These are phyloP conservation scores for zebrafish (Danio rerio) DNA, from an alignment of 2,113 vertebrate genomes.

Conservation along the genomic window DNA sequence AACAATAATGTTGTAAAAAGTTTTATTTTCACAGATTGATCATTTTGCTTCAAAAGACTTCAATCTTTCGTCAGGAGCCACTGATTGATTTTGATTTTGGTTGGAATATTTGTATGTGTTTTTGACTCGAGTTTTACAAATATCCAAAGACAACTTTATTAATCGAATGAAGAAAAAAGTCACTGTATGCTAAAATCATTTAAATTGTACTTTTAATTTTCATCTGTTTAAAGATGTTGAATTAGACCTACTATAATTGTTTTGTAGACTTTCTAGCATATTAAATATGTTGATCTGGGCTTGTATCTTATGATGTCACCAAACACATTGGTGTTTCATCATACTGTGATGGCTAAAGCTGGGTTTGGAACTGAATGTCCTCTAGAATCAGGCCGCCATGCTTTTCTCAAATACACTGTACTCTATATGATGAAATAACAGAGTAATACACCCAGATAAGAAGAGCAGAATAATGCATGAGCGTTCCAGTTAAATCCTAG, in stretches of 20 bases:
- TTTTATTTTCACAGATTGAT: too few species aligned
- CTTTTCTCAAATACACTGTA: constrained; percentile 20
- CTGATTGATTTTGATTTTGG: too few species aligned
- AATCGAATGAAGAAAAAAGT: too few species aligned
- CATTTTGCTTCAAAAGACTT: too few species aligned
- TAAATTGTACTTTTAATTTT: background rate
- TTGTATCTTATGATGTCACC: background rate
- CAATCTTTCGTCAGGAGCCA: too few species aligned
- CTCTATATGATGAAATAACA: constrained; percentile 52
- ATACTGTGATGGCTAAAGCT: background rate
- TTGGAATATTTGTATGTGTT: too few species aligned
- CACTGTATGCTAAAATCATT: too few species aligned
- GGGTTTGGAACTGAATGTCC: background rate
- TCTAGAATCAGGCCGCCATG: constrained; percentile 14
- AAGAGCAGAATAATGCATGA: constrained; percentile 12
- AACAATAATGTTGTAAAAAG: too few species aligned
- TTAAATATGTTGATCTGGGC: background rate
- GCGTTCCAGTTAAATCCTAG: background rate
- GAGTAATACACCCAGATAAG: constrained; percentile 45
- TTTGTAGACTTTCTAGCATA: background rate
- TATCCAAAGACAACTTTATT: too few species aligned
- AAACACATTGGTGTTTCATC: background rate
- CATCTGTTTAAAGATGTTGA: too few species aligned
- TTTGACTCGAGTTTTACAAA: too few species aligned
- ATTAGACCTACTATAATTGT: background rate